Evolutionary conservation across 1,140 invertebrate genomes (phyloP), one percentile per base, ranked within the genome.

Genomic region (Steinernema feltiae): DNA sequence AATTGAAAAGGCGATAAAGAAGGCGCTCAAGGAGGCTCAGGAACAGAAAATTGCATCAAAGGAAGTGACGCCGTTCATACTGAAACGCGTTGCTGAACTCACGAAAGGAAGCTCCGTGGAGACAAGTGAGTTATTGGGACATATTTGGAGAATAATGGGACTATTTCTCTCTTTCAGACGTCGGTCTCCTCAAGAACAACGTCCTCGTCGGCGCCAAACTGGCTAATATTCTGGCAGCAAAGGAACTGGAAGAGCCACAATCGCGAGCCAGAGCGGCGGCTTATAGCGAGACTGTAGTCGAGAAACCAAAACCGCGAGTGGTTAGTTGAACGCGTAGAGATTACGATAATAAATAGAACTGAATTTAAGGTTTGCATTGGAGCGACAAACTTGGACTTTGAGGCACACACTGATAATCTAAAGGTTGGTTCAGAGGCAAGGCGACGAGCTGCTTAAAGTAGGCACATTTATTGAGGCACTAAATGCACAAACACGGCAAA

Each of bases 141-240:
- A 32, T 31, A 12, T 27, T 41, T 24, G 53, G 21, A n/a, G 30
- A 31, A n/a, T n/a, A n/a, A n/a, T n/a, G n/a, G n/a, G n/a, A n/a
- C n/a, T n/a, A n/a, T n/a, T n/a, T n/a, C n/a, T n/a, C n/a, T 77
- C 21, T 83, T 85, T 72, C 86, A 92, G 93, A 97, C 88, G 92
- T 94, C 83, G 92, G 91, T 1, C 88, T 98, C 30, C 91, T 98
- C 81, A 91, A 93, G 88, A 94, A 97, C 87, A 98, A 98, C 88
- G 94, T 93, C 1, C 88, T 86, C 78, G 89, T 94, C 71, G 95
- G 92, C 21, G 91, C 92, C 71, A 87, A 92, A 87, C 93, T 98
- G 82, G 93, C 94, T 7, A 86, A 91, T 1, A 89, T 90, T 84
- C 89, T 91, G 75, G 83, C 73, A 21, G 75, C 78, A 53, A 35